Conservation (phyloP, 2,113 vertebrate genomes). For the Clupea harengus region DNA sequence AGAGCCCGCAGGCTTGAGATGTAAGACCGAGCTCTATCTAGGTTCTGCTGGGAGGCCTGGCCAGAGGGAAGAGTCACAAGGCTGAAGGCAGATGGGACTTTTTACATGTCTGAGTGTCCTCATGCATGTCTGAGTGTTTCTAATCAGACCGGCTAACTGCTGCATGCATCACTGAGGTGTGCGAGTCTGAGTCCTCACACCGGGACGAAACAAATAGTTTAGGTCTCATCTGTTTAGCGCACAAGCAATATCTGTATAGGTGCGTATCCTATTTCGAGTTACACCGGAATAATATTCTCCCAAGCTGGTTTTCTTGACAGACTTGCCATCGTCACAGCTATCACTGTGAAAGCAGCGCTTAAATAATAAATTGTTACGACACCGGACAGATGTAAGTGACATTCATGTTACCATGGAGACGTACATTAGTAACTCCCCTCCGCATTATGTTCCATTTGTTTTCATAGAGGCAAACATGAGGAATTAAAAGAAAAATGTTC, state of each 20-base stretch:
- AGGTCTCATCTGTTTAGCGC: neutral
- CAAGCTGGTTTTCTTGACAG: neutral
- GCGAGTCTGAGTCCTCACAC: neutral
- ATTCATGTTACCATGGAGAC: neutral
- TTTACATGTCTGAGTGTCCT: neutral
- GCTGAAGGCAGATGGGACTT: neutral
- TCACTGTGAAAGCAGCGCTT: neutral
- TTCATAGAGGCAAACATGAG: too few relatives aligned
- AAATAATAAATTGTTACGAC: neutral
- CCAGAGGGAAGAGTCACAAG: neutral
- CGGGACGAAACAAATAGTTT: neutral
- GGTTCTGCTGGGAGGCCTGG: neutral
- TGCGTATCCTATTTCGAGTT: neutral
- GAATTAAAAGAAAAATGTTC: too few relatives aligned
- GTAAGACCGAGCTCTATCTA: neutral
- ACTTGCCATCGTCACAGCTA: neutral
- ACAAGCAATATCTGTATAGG: neutral
- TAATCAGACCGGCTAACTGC: neutral
- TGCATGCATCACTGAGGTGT: neutral
- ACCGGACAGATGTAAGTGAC: neutral
- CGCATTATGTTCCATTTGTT: neutral
- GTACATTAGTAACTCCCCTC: neutral
- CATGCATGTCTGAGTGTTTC: neutral
- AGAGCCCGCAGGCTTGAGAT: neutral
- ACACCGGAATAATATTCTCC: neutral